Base-by-base conservation (phyloP, 2,888 invertebrate genomes). In the Tipula vernalis region DNA sequence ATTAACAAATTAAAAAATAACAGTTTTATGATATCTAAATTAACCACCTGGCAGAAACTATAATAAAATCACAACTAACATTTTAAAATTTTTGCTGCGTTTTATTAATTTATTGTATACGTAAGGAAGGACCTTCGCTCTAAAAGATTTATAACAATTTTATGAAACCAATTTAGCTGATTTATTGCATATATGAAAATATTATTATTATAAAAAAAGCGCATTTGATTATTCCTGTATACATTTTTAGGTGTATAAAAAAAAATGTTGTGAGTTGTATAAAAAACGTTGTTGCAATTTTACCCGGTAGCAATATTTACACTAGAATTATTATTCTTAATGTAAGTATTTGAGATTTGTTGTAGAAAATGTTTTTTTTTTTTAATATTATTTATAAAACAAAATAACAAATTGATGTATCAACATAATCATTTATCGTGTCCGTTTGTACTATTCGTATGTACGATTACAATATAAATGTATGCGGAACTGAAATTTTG, bases 1-100 rank as follows among this genome's bases (percentile, higher is more conserved):
- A 71, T 71, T 71, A 71, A 71, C 71, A 71, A 71, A 71, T 71
- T 71, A 71, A 71, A 28, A 28, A 71, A 71, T 71, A 71, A 71
- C 71, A 71, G 71, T 71, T 71, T 71, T 71, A 71, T 71, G 71
- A 71, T 71, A 71, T 71, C 71, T 71, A 71, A 71, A 71, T 71
- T 71, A 71, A 8, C 71, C 10, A 71, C 28, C 71, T 71, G 51
- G 51, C n/a, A 15, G 51, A 51, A 51, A 44, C 10, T n/a, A 28
- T 71, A 71, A 71, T 71, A 71, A 71, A 71, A 71, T 71, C 71
- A 71, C 71, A 71, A 28, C 71, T 28, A 57, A 18, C 15, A 57
- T 15, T 57, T 57, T 15, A 6, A 5, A 57, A 57, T 15, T 15
- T 6, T 15, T 51, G 3, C 39, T 28, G 8, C 6, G n/a, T 71